phyloP scores from a whole-genome alignment of 2,888 invertebrate genomes.

The Drosophila greeni region DNA sequence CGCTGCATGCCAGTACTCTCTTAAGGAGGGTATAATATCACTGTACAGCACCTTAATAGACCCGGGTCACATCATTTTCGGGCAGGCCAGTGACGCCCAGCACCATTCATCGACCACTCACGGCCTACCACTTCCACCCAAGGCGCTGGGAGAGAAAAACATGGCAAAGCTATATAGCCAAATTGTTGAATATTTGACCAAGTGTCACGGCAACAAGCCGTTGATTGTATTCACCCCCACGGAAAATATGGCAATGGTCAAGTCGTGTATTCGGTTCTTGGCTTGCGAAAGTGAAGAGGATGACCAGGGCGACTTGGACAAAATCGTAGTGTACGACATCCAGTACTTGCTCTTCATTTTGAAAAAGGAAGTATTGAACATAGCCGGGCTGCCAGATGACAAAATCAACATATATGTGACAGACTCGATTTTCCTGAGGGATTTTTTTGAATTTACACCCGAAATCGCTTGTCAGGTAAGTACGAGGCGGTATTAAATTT shows the following conservation, averaged over 20 bases:
- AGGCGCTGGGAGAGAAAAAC: constrained; percentile 74
- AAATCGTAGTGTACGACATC: constrained; percentile 67
- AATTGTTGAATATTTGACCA: constrained; percentile 77
- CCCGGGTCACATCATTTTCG: constrained; percentile 77
- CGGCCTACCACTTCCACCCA: constrained; percentile 78
- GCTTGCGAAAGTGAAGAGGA: constrained; percentile 51
- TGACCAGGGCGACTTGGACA: constrained; percentile 26
- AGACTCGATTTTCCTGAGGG: constrained; percentile 68
- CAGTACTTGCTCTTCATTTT: constrained; percentile 73
- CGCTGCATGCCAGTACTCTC: constrained; percentile 79
- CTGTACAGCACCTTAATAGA: constrained; percentile 77
- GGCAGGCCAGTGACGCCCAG: constrained; percentile 79
- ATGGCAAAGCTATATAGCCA: constrained; percentile 76
- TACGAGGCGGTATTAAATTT: not conserved
- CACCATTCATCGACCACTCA: constrained; percentile 79
- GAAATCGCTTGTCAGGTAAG: constrained; percentile 76
- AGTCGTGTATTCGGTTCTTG: constrained; percentile 72
- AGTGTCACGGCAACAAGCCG: constrained; percentile 43
- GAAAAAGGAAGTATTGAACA: constrained; percentile 69
- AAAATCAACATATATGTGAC: constrained; percentile 62
- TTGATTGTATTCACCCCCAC: constrained; percentile 79
- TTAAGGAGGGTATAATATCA: constrained; percentile 79
- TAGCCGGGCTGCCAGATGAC: constrained; percentile 57
- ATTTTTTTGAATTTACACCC: constrained; percentile 72
- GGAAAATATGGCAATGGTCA: constrained; percentile 70